phyloP scores from a whole-genome alignment of 2,888 invertebrate genomes.

The Panzeria rudis region DNA sequence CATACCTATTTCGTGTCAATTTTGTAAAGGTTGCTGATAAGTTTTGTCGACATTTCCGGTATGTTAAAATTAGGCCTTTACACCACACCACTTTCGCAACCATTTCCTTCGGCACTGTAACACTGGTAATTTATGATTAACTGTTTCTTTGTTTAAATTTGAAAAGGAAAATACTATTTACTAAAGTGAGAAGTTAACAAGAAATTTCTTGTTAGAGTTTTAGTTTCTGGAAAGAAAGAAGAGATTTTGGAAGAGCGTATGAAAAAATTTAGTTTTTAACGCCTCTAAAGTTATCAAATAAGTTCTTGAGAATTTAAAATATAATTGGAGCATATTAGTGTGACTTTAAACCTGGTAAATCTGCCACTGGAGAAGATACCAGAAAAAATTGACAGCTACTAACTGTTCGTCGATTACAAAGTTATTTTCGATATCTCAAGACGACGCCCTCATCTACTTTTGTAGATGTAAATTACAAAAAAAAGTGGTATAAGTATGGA shows the following conservation, averaged over 20 bases:
- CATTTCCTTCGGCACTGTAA: conserved; percentile 56
- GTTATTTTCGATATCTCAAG: too few species aligned
- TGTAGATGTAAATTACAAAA: too few species aligned
- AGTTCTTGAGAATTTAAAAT: too few species aligned
- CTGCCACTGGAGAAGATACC: too few species aligned
- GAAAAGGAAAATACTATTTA: conserved; percentile 46
- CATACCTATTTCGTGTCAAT: conserved; percentile 54
- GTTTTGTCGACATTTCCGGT: conserved; percentile 68
- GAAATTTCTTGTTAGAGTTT: not conserved
- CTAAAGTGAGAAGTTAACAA: not conserved
- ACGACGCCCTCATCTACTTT: too few species aligned
- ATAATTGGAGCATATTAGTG: too few species aligned
- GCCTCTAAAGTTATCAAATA: not conserved
- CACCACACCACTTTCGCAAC: conserved; percentile 21
- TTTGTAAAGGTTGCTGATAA: conserved; percentile 64
- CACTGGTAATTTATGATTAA: conserved; percentile 35
- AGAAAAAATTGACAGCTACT: too few species aligned
- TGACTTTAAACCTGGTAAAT: too few species aligned
- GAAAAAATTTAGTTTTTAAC: too few species aligned
- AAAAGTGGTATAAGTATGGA: too few species aligned
- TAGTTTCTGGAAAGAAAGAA: not conserved
- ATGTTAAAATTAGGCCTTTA: conserved; percentile 47
- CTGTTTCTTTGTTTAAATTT: not conserved
- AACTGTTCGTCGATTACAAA: too few species aligned
- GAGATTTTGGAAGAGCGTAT: not conserved